Percentiles rank a stretch among this genome's conserved stretches.
Conservation (phyloP, 2,113 vertebrate species). For the Panthera leo region DNA sequence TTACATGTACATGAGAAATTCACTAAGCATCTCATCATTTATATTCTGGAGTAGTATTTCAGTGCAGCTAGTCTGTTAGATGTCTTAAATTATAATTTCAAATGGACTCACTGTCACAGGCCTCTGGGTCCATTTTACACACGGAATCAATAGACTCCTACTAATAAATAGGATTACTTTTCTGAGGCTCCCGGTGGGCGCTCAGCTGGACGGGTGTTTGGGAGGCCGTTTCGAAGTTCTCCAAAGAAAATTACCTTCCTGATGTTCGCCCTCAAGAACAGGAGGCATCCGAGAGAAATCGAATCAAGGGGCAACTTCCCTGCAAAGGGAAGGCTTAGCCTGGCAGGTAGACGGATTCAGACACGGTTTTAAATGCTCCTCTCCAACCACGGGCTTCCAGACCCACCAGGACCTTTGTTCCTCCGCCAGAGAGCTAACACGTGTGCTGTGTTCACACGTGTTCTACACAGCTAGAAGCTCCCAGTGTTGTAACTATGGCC, state of each 20-base stretch:
- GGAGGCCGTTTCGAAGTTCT: constrained; percentile 35
- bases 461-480: neutral
- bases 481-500: neutral
- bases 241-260: constrained; percentile 53
- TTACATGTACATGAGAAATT: constrained; percentile 24
- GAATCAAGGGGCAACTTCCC: neutral
- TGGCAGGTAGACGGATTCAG: neutral
- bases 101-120: constrained; percentile 59
- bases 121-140: constrained; percentile 63
- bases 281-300: neutral
- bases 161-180: constrained; percentile 68
- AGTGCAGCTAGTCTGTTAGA: constrained; percentile 34
- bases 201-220: neutral
- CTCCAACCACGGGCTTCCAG: neutral
- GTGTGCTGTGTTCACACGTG: too few relatives aligned
- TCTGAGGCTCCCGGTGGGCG: neutral
- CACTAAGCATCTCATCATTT: constrained; percentile 47
- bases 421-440: neutral
- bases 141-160: constrained; percentile 70
- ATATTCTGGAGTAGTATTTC: neutral
- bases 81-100: constrained; percentile 72
- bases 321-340: neutral
- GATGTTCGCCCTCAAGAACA: neutral
- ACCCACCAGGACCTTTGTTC: neutral
- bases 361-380: neutral